Evolutionary conservation across 2,113 vertebrate species (phyloP), one percentile per base, ranked within the genome.

Genomic region (Macquaria ambigua): DNA sequence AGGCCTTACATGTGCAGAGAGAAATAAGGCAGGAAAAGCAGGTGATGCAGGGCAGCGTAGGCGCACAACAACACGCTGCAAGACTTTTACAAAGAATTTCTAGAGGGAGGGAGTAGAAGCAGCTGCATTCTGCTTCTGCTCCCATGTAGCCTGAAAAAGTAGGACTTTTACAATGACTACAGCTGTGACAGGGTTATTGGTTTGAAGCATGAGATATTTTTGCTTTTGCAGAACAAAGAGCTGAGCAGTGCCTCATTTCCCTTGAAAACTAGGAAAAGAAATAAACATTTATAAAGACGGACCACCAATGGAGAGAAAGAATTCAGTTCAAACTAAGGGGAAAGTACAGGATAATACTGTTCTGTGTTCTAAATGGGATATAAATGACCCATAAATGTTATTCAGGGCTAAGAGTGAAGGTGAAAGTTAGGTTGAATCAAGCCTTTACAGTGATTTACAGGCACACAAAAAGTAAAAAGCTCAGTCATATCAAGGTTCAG

Each of bases 401-500:
- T 43, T 50, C 52, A 28, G 15, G 37, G 34, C 41, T 16, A 0
- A 74, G 4, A 62, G 1, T 3, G 11, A 4, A 46, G 59, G 23
- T 59, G 53, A 61, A 79, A 63, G 9, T 34, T 34, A 28, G 14
- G 66, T 52, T 31, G 12, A 53, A 78, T 61, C 28, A 48, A 75
- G 28, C 15, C 0, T 73, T 28, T 20, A 23, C 64, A 73, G 11
- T 43, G 41, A 61, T 37, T 61, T 67, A 39, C 7, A 50, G 48
- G 48, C 5, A 64, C 31, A 53, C n/a, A 2, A 14, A 18, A 34
- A 37, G 43, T 2, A 8, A 18, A 78, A 81, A 64, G 14, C 72
- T 84, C 46, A 85, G 52, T 81, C 78, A 87, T 39, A 76, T 70
- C 63, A 64, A 80, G 34, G 39, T 14, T 69, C 2, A 53, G 68